Conservation (phyloP, 2,797 vertebrate species). For the Xiphorhynchus erythropygius region DNA sequence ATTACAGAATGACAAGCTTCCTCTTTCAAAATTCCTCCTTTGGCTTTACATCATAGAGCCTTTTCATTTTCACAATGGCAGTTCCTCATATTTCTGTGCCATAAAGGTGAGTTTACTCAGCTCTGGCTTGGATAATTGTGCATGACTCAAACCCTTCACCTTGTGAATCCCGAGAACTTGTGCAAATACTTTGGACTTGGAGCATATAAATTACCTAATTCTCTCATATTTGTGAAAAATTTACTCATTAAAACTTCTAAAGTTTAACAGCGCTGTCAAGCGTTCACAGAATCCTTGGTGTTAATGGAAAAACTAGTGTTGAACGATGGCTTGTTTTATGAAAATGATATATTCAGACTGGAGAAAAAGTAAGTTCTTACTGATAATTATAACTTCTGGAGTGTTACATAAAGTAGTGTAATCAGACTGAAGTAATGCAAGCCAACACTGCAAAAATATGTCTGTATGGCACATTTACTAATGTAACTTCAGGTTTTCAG, state of each 20-base stretch:
- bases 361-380: background rate
- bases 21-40: background rate
- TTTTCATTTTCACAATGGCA: background rate
- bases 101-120: background rate
- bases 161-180: background rate
- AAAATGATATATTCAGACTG: background rate
- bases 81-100: background rate
- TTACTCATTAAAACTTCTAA: background rate
- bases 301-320: background rate
- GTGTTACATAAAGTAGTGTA: background rate
- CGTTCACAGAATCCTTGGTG: background rate
- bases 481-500: background rate
- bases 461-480: background rate
- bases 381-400: background rate
- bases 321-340: background rate
- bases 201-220: background rate
- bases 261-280: constrained; percentile 11
- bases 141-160: background rate
- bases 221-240: background rate
- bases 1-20: background rate
- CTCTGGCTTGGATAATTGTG: background rate
- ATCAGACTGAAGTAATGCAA: background rate
- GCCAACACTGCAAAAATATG: background rate
- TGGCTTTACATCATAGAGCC: background rate
- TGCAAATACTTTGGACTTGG: background rate